Conservation (phyloP, 2,888 invertebrate species). For the Heteromurus nitidus region DNA sequence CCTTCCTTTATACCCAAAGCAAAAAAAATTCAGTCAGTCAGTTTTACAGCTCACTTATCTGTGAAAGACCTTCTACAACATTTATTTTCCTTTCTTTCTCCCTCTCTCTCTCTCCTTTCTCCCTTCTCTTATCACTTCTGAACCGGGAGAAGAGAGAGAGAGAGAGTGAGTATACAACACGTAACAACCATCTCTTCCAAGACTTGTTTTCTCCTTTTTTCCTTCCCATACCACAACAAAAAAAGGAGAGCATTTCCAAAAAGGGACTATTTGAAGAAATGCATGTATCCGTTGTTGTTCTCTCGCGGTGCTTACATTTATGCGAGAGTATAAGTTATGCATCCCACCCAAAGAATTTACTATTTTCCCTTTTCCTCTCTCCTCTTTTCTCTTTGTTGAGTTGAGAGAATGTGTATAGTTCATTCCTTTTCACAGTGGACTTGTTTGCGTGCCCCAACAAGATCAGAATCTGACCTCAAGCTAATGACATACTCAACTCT, state of each 20-base stretch:
- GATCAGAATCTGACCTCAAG: slow-evolving; percentile 61
- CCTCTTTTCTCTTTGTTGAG: background rate
- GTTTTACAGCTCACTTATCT: slow-evolving; percentile 67
- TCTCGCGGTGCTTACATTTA: background rate
- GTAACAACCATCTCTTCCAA: too few species aligned
- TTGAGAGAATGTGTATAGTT: too few species aligned
- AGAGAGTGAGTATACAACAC: background rate
- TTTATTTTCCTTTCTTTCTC: slow-evolving; percentile 58
- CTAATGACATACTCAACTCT: slow-evolving; percentile 65
- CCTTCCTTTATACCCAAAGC: slow-evolving; percentile 46
- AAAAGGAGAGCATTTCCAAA: slow-evolving; percentile 49
- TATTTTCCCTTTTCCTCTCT: slow-evolving; percentile 18
- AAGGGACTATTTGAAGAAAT: too few species aligned
- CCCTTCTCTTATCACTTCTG: slow-evolving; percentile 53
- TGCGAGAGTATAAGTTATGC: background rate
- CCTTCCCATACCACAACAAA: slow-evolving; percentile 38
- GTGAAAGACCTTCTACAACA: slow-evolving; percentile 66
- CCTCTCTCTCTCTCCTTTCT: slow-evolving; percentile 15
- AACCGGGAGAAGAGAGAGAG: too few species aligned
- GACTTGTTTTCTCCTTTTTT: slow-evolving; percentile 26
- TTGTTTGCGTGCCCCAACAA: slow-evolving; percentile 5
- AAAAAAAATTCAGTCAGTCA: slow-evolving; percentile 48
- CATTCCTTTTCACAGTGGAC: background rate
- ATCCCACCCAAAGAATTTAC: slow-evolving; percentile 9
- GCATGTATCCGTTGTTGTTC: slow-evolving; percentile 17